Percentiles rank a stretch among this genome's conserved stretches.
phyloP scores from a whole-genome alignment of 2,888 invertebrate species.

The Parapristionchus giblindavisi region DNA sequence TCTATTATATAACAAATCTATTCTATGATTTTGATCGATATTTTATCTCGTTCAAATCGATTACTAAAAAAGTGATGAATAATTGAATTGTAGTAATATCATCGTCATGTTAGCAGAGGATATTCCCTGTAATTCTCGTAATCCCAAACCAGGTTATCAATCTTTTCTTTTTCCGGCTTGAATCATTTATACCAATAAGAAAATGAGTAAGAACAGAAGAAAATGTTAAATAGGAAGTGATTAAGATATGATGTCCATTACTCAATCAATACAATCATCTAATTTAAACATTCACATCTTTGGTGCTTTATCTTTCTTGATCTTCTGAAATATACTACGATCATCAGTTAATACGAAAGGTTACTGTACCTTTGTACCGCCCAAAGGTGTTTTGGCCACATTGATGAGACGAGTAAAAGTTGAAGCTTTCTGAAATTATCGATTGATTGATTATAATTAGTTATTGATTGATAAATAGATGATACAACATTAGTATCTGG shows the following conservation, averaged over 20 bases:
- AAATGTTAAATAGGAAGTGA: constrained; percentile 7
- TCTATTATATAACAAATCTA: no score
- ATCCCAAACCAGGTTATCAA: constrained; percentile 82
- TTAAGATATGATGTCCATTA: no score
- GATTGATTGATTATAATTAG: not conserved
- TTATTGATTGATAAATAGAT: not conserved
- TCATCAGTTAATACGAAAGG: not conserved
- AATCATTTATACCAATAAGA: constrained; percentile 23
- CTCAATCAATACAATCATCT: no score
- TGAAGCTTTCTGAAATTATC: not conserved
- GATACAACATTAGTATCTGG: constrained; percentile 10
- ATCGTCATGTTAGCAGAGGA: constrained; percentile 99
- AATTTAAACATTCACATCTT: not conserved
- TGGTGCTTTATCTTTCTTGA: constrained; percentile 19
- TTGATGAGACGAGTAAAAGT: constrained; percentile 30
- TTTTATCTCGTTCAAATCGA: no score
- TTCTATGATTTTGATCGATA: no score
- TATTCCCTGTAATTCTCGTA: constrained; percentile 98
- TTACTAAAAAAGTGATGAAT: not conserved
- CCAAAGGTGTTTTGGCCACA: constrained; percentile 13
- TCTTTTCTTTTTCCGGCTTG: not conserved
- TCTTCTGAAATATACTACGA: not conserved
- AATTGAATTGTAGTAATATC: constrained; percentile 79
- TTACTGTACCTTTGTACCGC: constrained; percentile 19
- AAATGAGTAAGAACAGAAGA: constrained; percentile 25